These are phyloP conservation scores for Galeopsomyia nigrocyanea DNA, from an alignment of 2,888 invertebrate genomes.

Conservation along the genomic window DNA sequence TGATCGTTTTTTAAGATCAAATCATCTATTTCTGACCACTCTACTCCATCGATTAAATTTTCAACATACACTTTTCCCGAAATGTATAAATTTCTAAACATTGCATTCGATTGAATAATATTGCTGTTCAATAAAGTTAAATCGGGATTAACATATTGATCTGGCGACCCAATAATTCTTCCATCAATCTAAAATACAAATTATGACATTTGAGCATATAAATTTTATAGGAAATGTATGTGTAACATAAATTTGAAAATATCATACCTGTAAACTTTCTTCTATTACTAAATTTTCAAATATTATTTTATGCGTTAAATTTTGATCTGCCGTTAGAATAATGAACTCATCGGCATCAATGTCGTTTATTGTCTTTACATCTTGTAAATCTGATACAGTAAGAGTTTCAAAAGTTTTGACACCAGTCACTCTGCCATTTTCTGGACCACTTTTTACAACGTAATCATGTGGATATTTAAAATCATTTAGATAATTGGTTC, in stretches of 20 bases:
- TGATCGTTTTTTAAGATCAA: slow-evolving; percentile 68
- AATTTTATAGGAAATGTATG: background rate
- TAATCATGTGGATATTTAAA: slow-evolving; percentile 72
- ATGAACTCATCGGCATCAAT: slow-evolving; percentile 69
- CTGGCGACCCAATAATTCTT: slow-evolving; percentile 64
- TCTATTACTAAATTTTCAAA: slow-evolving; percentile 72
- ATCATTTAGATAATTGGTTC: slow-evolving; percentile 68
- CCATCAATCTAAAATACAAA: slow-evolving; percentile 69
- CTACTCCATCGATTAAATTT: slow-evolving; percentile 66
- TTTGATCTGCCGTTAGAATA: slow-evolving; percentile 68
- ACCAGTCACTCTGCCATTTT: slow-evolving; percentile 66
- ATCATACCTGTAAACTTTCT: slow-evolving; percentile 69
- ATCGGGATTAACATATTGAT: slow-evolving; percentile 58
- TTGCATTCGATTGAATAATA: slow-evolving; percentile 67
- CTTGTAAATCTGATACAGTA: slow-evolving; percentile 63
- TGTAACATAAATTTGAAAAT: background rate
- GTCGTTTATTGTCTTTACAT: slow-evolving; percentile 68
- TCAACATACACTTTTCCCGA: slow-evolving; percentile 70
- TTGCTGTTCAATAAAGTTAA: slow-evolving; percentile 69
- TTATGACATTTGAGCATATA: slow-evolving; percentile 13
- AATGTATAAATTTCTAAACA: slow-evolving; percentile 70
- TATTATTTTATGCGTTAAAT: slow-evolving; percentile 68
- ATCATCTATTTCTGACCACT: slow-evolving; percentile 68
- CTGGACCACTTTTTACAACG: slow-evolving; percentile 64
- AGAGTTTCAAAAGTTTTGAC: slow-evolving; percentile 70